A percentile compares a stretch with the other conserved stretches of the same genome.
Conservation (phyloP, 2,888 invertebrate genomes). For the Morinoia aosen region DNA sequence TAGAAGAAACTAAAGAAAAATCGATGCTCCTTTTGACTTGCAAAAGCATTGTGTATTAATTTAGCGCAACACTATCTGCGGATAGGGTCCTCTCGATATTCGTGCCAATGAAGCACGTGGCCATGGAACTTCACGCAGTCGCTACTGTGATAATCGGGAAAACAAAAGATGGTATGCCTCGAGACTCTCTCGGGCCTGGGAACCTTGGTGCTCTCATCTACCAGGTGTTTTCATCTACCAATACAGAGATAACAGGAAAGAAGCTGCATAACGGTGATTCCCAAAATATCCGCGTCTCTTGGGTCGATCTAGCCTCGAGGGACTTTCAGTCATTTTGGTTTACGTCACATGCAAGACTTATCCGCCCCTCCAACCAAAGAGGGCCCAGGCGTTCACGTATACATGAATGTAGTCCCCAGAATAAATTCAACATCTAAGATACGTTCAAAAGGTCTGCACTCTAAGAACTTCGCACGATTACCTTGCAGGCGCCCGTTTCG, state of each 20-base stretch:
- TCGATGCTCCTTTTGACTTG: no score
- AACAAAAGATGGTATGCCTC: not conserved
- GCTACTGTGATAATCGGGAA: not conserved
- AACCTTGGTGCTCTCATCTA: not conserved
- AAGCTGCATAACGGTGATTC: not conserved
- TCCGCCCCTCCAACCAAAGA: not conserved
- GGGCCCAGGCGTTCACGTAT: not conserved
- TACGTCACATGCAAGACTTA: not conserved
- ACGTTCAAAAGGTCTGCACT: not conserved
- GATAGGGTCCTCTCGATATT: no score
- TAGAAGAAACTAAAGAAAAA: no score
- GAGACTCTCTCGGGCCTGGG: not conserved
- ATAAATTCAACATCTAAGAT: not conserved
- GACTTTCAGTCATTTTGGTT: not conserved
- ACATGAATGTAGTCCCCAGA: not conserved
- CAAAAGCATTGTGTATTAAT: no score
- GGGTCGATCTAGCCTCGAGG: not conserved
- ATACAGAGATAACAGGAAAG: not conserved
- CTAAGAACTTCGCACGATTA: not conserved
- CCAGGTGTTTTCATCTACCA: not conserved
- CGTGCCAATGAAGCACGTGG: no score
- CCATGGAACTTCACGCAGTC: not conserved
- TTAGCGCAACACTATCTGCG: no score
- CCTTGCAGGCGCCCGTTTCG: not conserved
- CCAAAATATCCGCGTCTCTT: not conserved